Base-by-base conservation (phyloP, 2,797 vertebrate genomes). In the Buphagus erythrorhynchus region DNA sequence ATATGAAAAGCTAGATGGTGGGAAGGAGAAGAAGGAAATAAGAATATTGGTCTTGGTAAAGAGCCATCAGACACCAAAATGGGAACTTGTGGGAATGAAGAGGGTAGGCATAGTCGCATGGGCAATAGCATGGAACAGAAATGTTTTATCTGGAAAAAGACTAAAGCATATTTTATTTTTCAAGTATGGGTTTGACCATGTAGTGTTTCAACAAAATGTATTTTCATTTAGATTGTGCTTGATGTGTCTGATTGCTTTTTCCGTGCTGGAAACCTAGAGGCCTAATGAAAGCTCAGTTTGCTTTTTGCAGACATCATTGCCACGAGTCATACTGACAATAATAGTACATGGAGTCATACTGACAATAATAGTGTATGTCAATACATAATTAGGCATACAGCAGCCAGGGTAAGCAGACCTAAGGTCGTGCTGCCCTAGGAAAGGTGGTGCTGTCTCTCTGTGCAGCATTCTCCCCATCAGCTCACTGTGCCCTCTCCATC, bases 391-490 rank as follows among this genome's bases (percentile, higher is more conserved):
- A 80, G 22, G 29, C 42, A 52, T 31, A 31, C 24, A 43, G 66
- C 79, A 84, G 83, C 29, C 65, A 63, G n/a, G 8, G 19, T 13
- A n/a, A 85, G 89, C 45, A 63, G 59, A 36, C 16, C 40, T 55
- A 33, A 49, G 58, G 38, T 13, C 0, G 0, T 0, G 3, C 38
- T 43, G 52, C 57, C 0, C 10, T 2, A 58, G 24, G 72, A 66
- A 76, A 55, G 49, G 69, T 9, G 68, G 15, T 45, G 43, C 58
- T 2, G 1, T 38, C 28, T 38, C 45, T 71, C n/a, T 59, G 43
- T 31, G 43, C 28, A 26, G 5, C 0, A 2, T 1, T 31, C 11
- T 55, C 11, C 40, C 9, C 4, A 11, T n/a, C 65, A 66, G 43
- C 29, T 62, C 1, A 4, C 69, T n/a, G 33, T 51, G n/a, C 21